Evolutionary conservation across 1,140 invertebrate species (phyloP).

Genomic region (Aphis gossypii): DNA sequence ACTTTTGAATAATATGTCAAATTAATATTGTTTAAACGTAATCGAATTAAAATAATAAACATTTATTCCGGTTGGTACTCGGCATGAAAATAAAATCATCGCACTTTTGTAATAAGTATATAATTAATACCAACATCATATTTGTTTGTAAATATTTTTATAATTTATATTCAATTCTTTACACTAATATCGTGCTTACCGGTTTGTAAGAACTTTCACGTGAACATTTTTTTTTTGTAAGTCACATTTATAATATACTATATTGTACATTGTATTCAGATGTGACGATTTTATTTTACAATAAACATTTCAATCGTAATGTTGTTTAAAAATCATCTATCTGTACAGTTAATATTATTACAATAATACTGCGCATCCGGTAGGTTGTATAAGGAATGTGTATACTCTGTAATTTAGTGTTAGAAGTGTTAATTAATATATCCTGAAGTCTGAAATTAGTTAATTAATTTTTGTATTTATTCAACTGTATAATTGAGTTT

Average conservation of each 20-base stretch:
- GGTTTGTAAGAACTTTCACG: too few relatives aligned
- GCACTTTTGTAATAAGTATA: not conserved
- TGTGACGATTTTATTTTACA: not conserved
- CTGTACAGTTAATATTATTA: not conserved
- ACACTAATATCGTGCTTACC: not conserved
- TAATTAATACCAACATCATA: not conserved
- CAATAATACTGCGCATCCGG: not conserved
- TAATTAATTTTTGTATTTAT: constrained; percentile 15
- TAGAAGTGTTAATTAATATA: constrained; percentile 5
- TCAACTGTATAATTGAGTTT: constrained; percentile 24
- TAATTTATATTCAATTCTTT: not conserved
- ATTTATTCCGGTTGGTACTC: not conserved
- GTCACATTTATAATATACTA: not conserved
- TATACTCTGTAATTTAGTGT: not conserved
- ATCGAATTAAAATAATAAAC: not conserved
- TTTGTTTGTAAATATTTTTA: not conserved
- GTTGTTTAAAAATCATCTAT: not conserved
- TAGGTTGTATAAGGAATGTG: not conserved
- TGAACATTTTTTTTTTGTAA: too few relatives aligned
- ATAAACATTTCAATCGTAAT: not conserved
- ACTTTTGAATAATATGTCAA: not conserved
- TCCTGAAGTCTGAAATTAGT: not conserved
- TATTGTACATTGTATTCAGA: not conserved
- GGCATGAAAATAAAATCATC: not conserved
- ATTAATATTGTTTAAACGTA: not conserved